Percentiles rank a stretch among this genome's conserved stretches.
phyloP scores from a whole-genome alignment of 2,888 invertebrate species.

The Bombyx huttoni region DNA sequence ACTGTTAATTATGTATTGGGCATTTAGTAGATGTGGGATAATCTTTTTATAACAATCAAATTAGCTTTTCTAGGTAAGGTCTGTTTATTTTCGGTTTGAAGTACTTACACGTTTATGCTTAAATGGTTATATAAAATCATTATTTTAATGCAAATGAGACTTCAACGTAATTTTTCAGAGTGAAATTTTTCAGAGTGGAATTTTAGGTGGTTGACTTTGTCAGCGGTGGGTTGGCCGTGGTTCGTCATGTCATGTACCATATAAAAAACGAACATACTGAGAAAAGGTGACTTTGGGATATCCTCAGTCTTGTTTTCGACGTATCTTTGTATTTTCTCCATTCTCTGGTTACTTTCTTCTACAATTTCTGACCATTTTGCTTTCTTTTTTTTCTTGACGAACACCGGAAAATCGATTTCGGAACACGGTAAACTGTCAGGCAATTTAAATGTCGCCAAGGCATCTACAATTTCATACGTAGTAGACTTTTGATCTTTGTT shows the following conservation, averaged over 20 bases:
- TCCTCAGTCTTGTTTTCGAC: constrained; percentile 25
- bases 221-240: no score
- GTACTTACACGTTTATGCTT: no score
- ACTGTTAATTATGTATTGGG: no score
- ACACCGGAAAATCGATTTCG: constrained; percentile 46
- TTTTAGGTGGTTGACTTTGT: no score
- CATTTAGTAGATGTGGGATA: no score
- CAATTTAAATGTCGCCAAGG: constrained; percentile 34
- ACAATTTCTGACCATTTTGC: constrained; percentile 48
- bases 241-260: no score
- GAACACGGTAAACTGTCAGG: constrained; percentile 55
- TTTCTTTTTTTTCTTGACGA: constrained; percentile 21
- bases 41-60: no score
- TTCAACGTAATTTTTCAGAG: background rate
- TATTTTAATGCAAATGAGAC: background rate
- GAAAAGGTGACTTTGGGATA: constrained; percentile 32
- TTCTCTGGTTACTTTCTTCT: constrained; percentile 30
- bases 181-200: no score
- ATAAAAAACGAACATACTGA: constrained; percentile 26
- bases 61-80: no score
- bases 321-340: constrained; percentile 34
- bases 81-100: no score
- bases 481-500: constrained; percentile 26
- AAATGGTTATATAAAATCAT: no score
- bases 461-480: constrained; percentile 22